phyloP scores from a whole-genome alignment of 2,113 vertebrate genomes.

The Tor tambroides region DNA sequence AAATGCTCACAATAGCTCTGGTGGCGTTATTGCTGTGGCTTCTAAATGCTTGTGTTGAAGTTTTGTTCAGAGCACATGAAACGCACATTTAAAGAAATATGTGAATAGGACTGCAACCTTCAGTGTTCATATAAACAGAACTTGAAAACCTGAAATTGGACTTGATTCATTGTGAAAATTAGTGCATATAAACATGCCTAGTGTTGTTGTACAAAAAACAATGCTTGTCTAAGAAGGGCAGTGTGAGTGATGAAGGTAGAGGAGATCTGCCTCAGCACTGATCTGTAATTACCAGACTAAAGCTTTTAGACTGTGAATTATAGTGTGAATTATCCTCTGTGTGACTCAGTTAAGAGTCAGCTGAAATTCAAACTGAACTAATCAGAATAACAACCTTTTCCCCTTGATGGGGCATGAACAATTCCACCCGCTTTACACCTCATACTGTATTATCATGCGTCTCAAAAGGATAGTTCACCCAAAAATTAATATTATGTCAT shows the following conservation, averaged over 20 bases:
- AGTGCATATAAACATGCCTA: background rate
- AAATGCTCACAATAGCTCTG: background rate
- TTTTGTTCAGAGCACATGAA: background rate
- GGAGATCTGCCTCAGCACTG: conserved; percentile 8
- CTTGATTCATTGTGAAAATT: background rate
- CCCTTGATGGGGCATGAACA: background rate
- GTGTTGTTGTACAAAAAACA: background rate
- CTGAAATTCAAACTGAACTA: conserved; percentile 1
- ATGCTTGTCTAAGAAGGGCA: background rate
- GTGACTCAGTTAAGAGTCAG: conserved; percentile 10
- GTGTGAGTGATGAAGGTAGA: background rate
- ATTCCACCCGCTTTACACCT: no score
- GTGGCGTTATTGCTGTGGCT: background rate
- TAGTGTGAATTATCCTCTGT: background rate
- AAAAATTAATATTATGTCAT: background rate
- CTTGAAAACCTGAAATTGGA: background rate
- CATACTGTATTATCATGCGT: background rate
- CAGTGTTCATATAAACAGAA: background rate
- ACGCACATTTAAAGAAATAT: background rate
- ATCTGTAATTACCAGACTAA: background rate
- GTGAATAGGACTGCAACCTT: background rate
- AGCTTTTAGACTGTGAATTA: background rate
- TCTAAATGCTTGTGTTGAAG: background rate
- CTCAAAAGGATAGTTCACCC: background rate
- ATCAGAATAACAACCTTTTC: background rate